A percentile compares a stretch with the other conserved stretches of the same genome.
Evolutionary conservation across 2,113 vertebrate species (phyloP).

Genomic region (Xiphias gladius): DNA sequence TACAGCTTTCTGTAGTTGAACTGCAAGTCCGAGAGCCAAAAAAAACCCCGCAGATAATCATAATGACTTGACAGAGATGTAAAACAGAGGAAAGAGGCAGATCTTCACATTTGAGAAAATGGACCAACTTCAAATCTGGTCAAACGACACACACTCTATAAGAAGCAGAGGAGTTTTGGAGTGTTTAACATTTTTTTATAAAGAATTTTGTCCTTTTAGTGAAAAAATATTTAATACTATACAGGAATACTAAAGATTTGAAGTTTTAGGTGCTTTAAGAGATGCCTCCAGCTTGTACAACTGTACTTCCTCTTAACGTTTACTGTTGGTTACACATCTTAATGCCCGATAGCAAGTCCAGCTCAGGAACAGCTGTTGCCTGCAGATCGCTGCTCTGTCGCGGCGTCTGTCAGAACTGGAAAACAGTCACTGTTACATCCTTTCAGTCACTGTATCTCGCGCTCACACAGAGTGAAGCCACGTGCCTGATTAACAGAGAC

Average conservation of each 20-base stretch:
- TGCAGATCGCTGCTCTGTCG: neutral
- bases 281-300: neutral
- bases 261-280: neutral
- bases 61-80: neutral
- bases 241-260: neutral
- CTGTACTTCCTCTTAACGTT: neutral
- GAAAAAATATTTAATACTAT: too few species aligned
- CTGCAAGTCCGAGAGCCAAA: slow-evolving; percentile 20
- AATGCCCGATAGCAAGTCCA: slow-evolving; percentile 19
- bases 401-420: slow-evolving; percentile 55
- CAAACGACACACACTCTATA: neutral
- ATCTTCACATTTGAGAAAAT: neutral
- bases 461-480: slow-evolving; percentile 6
- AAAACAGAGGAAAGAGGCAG: neutral
- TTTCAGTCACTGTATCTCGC: slow-evolving; percentile 20
- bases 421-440: slow-evolving; percentile 30
- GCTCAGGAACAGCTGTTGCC: slow-evolving; percentile 53
- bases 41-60: too few species aligned
- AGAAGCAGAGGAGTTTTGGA: neutral
- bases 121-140: neutral
- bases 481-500: slow-evolving; percentile 44
- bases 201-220: too few species aligned
- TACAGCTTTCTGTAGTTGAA: neutral
- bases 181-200: too few species aligned
- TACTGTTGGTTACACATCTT: neutral